These are phyloP conservation scores for Thalassarche chlororhynchos DNA, from an alignment of 2,113 vertebrate genomes.

Conservation along the genomic window DNA sequence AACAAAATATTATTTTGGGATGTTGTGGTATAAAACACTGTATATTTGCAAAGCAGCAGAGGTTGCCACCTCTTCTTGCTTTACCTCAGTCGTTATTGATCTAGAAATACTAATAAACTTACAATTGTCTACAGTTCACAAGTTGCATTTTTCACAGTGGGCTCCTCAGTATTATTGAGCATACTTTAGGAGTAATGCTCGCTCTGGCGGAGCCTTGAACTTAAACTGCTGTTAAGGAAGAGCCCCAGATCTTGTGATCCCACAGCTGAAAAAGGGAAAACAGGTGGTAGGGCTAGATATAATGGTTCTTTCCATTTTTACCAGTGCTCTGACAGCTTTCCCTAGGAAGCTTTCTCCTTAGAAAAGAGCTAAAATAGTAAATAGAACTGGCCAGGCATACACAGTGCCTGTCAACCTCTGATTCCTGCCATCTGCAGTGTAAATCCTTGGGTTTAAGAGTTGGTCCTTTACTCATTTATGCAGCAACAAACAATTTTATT, in stretches of 20 bases:
- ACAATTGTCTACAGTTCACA: not conserved
- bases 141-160: not conserved
- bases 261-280: not conserved
- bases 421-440: not conserved
- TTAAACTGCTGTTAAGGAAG: not conserved
- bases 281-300: not conserved
- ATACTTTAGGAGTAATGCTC: not conserved
- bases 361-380: not conserved
- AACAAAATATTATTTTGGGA: not conserved
- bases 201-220: not conserved
- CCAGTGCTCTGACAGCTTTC: not conserved
- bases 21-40: not conserved
- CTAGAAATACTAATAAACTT: not conserved
- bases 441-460: not conserved
- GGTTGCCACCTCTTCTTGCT: not conserved
- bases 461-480: not conserved
- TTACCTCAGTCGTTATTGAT: not conserved
- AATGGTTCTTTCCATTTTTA: conserved; percentile 24
- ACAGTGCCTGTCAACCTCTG: not conserved
- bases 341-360: not conserved
- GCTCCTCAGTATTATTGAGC: not conserved
- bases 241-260: not conserved
- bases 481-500: not conserved
- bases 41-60: not conserved
- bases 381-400: not conserved